Evolutionary conservation across 2,113 vertebrate genomes (phyloP), one percentile per base, ranked within the genome.

Genomic region (Andinoacara biseriatus): DNA sequence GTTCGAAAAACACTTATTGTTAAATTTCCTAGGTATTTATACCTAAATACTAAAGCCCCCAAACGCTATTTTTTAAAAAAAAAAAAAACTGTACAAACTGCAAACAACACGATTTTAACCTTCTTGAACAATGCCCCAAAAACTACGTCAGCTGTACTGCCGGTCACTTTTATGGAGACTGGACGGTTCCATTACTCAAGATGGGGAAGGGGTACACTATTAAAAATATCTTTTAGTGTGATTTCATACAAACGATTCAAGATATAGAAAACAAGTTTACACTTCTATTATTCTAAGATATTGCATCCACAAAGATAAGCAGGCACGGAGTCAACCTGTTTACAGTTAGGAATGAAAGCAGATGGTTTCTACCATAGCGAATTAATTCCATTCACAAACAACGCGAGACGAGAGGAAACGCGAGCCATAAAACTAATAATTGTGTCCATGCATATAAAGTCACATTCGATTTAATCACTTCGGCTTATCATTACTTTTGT

Each of bases 181-280:
- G 83, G 93, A 1, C 84, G 3, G 77, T 85, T 82, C 91, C 88
- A 94, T 89, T 88, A 17, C 78, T 3, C 7, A 1, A 3, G 31
- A 7, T 0, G 2, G 26, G 6, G n/a, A 7, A 43, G 81, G 85
- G 78, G 4, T 9, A 4, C 7, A 40, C 10, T 18, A 14, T 6
- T 20, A 72, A 72, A 72, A 52, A 10, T 13, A 14, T 72, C 3
- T 10, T 78, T 52, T 69, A n/a, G 13, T 67, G 17, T 52, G 17
- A 5, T 57, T 1, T 67, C 58, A 20, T 15, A 58, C 26, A 13
- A 22, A 54, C 14, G 3, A 31, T 5, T 52, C 4, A 5, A 81
- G 9, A n/a, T 0, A 24, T 11, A 40, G 1, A 2, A 18, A 49
- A 10, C 26, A 24, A 17, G 35, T 56, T 2, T 1, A 1, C 1